phyloP scores from a whole-genome alignment of 2,888 invertebrate species.

The Caenorhabditis sp. region DNA sequence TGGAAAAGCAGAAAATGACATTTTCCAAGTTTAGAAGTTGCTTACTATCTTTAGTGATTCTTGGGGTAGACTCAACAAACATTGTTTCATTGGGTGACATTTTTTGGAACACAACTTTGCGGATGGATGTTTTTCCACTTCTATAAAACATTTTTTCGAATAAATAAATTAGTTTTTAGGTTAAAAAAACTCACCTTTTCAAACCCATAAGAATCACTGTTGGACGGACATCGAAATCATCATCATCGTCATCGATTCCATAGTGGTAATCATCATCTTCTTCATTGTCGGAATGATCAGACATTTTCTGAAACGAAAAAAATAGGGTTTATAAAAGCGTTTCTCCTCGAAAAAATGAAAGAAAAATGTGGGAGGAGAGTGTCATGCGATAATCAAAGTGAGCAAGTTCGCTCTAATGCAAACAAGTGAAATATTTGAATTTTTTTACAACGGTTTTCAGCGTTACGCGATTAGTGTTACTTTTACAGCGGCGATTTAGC shows the following conservation, averaged over 20 bases:
- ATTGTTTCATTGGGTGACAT: constrained; percentile 99
- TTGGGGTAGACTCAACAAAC: constrained; percentile 96
- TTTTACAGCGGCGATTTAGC: too few relatives aligned
- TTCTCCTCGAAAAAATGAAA: not conserved
- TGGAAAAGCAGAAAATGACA: constrained; percentile 62
- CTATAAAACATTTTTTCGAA: constrained; percentile 72
- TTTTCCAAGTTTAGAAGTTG: constrained; percentile 9
- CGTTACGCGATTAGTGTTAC: too few relatives aligned
- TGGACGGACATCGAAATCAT: constrained; percentile 52
- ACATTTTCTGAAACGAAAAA: not conserved
- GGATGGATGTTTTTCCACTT: constrained; percentile 98
- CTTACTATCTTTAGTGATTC: constrained; percentile 89
- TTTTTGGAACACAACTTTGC: constrained; percentile 99
- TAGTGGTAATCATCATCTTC: constrained; percentile 61
- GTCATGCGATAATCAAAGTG: not conserved
- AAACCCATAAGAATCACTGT: constrained; percentile 69
- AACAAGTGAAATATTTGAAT: not conserved
- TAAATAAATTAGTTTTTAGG: not conserved
- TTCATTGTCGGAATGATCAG: constrained; percentile 31
- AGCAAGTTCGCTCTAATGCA: not conserved
- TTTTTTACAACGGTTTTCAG: too few relatives aligned
- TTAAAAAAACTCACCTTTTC: constrained; percentile 57
- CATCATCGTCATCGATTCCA: constrained; percentile 48
- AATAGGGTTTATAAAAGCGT: not conserved
- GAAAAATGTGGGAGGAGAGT: not conserved